Conservation (phyloP, 2,113 vertebrate species). For the Cacatua alba region DNA sequence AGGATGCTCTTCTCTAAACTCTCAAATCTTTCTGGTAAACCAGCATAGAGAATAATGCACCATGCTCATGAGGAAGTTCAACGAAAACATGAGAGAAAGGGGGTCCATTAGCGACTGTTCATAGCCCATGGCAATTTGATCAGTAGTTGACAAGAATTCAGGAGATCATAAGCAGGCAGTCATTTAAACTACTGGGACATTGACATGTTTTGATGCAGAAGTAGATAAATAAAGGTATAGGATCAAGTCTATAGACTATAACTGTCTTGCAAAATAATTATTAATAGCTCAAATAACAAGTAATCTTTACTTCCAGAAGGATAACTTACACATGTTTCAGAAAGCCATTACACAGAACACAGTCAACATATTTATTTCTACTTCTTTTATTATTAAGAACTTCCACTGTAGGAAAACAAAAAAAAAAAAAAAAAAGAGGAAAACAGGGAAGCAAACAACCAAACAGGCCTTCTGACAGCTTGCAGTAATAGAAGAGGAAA, state of each 20-base stretch:
- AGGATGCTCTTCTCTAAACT: background rate
- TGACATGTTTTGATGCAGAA: background rate
- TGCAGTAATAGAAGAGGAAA: constrained; percentile 35
- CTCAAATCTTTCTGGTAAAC: background rate
- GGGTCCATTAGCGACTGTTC: rapidly evolving
- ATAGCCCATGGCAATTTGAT: background rate
- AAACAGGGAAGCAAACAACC: background rate
- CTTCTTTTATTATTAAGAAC: constrained; percentile 39
- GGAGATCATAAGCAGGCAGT: background rate
- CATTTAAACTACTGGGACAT: background rate
- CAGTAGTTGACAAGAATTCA: background rate
- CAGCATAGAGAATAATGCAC: background rate
- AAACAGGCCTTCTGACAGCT: constrained; percentile 26
- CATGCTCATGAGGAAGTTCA: background rate
- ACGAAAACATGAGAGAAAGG: background rate
- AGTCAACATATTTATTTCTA: constrained; percentile 20
- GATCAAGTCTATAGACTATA: background rate
- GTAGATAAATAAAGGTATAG: background rate
- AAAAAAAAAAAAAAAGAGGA: background rate
- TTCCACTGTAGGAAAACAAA: background rate
- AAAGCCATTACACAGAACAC: background rate
- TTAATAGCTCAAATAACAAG: background rate
- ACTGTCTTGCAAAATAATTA: background rate
- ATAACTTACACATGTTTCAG: background rate
- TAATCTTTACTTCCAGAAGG: background rate